Evolutionary conservation across 2,888 invertebrate genomes (phyloP), one percentile per base, ranked within the genome.

Genomic region (Crepidodera aurea): DNA sequence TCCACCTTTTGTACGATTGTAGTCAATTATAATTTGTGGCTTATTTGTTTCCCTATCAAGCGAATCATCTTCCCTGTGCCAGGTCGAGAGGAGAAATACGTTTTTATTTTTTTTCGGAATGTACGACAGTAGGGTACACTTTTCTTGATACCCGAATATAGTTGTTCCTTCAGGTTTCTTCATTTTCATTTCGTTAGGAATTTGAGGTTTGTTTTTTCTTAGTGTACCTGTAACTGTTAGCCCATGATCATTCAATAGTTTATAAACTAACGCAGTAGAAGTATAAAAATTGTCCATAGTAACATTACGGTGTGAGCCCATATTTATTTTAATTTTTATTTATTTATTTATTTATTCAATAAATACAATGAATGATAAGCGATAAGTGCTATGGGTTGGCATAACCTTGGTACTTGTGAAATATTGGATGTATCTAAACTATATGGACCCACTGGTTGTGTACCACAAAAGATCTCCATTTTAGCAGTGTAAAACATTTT

Each of bases 401-500:
- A 46, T 34, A 51, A 42, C 25, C 53, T 53, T 53, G 51, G 51
- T 39, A 51, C 37, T 13, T 37, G 37, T 19, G n/a, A 53, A 19
- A 22, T 53, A 39, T 53, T 53, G 3, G 53, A 40, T 54, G 54
- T 40, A n/a, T 46, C 22, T 46, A 46, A 19, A 46, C 1, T 12
- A 22, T n/a, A 46, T 46, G 44, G 44, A 19, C 44, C 44, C 44
- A 6, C n/a, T 46, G 44, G 22, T 46, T 46, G 22, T 22, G 19
- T 10, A 46, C 44, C 6, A 25, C 34, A 12, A 39, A 37, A 39
- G 2, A 51, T 34, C 19, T 51, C 39, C 32, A 57, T 29, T 19
- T 32, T 34, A n/a, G 32, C 44, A 16, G 56, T 56, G 8, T 50
- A 57, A 39, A 50, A 39, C 7, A 39, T 50, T 50, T 50, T 57